Conservation (phyloP, 92 coral and sea anemone genomes). For the Desmophyllum pertusum region DNA sequence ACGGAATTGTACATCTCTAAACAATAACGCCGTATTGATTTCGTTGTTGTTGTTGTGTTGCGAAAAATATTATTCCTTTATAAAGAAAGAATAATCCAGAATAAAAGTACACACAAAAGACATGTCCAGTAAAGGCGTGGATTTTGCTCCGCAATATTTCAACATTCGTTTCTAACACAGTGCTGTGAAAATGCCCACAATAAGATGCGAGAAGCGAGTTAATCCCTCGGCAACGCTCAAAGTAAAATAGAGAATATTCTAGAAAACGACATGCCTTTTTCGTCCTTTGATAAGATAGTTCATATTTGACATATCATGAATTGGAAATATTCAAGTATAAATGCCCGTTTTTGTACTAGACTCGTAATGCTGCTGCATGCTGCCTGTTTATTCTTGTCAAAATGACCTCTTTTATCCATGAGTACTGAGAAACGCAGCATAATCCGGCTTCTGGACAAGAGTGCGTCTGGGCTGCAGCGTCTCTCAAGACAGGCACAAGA, state of each 20-base stretch:
- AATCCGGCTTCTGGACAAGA: too few relatives aligned
- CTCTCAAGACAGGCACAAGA: too few relatives aligned
- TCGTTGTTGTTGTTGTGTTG: background rate
- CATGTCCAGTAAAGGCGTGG: background rate
- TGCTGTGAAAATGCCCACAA: conserved; percentile 8
- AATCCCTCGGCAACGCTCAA: conserved; percentile 7
- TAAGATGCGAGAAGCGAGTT: background rate
- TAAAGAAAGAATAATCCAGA: background rate
- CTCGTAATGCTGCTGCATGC: too few relatives aligned
- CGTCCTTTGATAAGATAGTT: background rate
- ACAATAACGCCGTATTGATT: background rate
- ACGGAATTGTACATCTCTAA: background rate
- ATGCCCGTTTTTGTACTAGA: too few relatives aligned
- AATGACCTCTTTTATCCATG: too few relatives aligned
- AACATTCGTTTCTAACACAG: background rate
- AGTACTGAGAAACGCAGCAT: too few relatives aligned
- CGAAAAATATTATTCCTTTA: background rate
- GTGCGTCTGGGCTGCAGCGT: too few relatives aligned
- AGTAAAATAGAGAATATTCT: conserved; percentile 6
- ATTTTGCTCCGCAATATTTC: background rate
- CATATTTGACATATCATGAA: background rate
- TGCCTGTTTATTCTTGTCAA: too few relatives aligned
- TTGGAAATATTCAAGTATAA: too few relatives aligned
- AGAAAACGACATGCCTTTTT: background rate
- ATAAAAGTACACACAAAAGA: background rate